Conservation (phyloP, 2,113 vertebrate species). For the Desmodus rotundus region DNA sequence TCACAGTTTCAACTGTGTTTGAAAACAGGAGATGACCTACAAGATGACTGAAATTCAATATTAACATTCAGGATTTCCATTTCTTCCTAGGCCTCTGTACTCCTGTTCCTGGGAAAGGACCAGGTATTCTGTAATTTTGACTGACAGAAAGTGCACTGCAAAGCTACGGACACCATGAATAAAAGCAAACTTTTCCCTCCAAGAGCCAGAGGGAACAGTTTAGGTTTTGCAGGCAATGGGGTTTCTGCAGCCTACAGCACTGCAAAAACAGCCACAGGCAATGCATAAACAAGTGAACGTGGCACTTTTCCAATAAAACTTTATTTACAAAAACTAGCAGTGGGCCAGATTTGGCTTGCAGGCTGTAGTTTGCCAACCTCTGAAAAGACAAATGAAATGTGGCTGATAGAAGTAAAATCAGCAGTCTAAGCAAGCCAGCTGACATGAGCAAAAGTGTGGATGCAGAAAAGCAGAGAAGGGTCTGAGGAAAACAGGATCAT, state of each 20-base stretch:
- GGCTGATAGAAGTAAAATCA: background rate
- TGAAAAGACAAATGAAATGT: background rate
- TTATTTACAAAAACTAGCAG: background rate
- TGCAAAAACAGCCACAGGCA: background rate
- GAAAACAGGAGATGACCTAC: background rate
- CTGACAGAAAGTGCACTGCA: background rate
- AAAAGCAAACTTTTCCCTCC: background rate
- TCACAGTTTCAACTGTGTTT: background rate
- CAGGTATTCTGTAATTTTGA: background rate
- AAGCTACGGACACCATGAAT: background rate
- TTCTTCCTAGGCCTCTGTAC: background rate
- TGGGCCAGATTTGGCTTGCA: background rate
- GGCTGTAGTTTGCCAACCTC: background rate
- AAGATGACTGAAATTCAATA: background rate
- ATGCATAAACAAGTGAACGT: background rate
- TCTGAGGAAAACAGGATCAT: background rate
- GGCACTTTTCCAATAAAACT: background rate
- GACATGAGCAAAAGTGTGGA: background rate
- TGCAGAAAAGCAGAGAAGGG: background rate
- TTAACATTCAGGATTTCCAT: background rate
- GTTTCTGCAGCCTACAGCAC: background rate
- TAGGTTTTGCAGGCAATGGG: background rate
- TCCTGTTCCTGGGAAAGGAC: background rate
- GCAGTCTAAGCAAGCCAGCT: background rate
- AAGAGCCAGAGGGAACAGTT: background rate